Base-by-base conservation (phyloP, 2,888 invertebrate species). In the Hybos culiciformis region DNA sequence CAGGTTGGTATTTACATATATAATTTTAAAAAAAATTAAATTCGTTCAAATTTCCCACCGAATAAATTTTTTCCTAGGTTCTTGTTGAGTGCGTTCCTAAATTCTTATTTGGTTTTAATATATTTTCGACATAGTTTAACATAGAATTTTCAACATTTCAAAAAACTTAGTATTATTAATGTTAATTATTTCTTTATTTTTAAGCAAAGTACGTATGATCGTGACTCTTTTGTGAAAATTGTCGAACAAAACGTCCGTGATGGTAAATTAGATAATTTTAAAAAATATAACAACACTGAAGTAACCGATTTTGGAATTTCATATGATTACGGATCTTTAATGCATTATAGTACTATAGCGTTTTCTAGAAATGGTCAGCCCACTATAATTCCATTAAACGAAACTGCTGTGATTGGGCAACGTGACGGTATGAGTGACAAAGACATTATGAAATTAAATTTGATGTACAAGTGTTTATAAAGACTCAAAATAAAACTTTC, bases 291-390 rank as follows among this genome's bases (percentile, higher is more conserved):
- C 8, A 56, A 63, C 21, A 62, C 63, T n/a, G 63, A 60, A n/a
- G 70, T 76, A 0, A 67, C 73, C 36, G 74, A 72, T 24, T 81
- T 70, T 55, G 78, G 77, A 2, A 72, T 83, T 21, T 61, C 68
- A 0, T 84, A 84, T 54, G 84, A 84, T 59, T 84, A 78, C 58
- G 72, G 73, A 50, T 83, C 83, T 49, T 78, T 84, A 3, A 80
- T 84, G 83, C 84, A 84, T 56, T 84, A 84, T 59, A 78, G 80
- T 0, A 70, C 72, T 12, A 74, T 71, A 26, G 83, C 83, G 1
- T 84, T 84, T 62, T 78, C 82, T 1, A 70, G 58, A 46, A 83
- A 84, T 57, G 72, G 74, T 1, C 62, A 70, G 54, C 72, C 75
- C 37, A 84, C 84, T 1, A 80, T 84, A 41, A 67, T 74, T 17